Evolutionary conservation across 2,888 invertebrate genomes (phyloP).

Genomic region (Ellobium chinense): DNA sequence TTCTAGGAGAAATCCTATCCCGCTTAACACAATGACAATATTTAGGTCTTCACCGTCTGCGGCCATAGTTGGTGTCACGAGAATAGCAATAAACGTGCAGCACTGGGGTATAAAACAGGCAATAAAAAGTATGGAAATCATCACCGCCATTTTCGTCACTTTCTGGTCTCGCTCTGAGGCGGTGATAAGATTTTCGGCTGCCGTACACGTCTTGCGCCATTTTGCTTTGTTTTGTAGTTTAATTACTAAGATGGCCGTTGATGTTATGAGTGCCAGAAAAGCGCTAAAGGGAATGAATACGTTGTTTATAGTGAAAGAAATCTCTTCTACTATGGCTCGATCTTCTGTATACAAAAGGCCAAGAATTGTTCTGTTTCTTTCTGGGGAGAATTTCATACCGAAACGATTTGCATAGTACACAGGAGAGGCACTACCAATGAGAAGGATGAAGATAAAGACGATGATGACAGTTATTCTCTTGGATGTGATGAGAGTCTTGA

Average conservation of each 20-base stretch:
- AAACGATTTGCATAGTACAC: no score
- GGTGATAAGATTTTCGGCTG: not conserved
- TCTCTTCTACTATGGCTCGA: not conserved
- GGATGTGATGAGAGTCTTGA: no score
- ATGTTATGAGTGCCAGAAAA: not conserved
- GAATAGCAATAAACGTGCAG: not conserved
- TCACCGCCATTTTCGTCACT: constrained; percentile 13
- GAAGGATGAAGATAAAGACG: no score
- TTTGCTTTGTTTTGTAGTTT: not conserved
- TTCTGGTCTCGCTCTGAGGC: not conserved
- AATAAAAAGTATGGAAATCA: constrained; percentile 3
- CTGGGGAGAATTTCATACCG: no score
- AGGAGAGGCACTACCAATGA: no score
- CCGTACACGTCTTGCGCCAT: not conserved
- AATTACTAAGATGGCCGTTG: not conserved
- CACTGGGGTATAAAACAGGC: not conserved
- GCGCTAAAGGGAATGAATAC: not conserved
- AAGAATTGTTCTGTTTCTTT: no score
- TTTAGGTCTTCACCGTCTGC: not conserved
- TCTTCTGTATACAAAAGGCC: no score
- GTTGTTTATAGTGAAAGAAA: not conserved
- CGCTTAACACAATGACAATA: not conserved
- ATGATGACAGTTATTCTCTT: no score
- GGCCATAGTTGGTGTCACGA: not conserved
- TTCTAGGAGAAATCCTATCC: not conserved